Conservation (phyloP, 2,888 invertebrate species). For the Drosophila neotestacea region DNA sequence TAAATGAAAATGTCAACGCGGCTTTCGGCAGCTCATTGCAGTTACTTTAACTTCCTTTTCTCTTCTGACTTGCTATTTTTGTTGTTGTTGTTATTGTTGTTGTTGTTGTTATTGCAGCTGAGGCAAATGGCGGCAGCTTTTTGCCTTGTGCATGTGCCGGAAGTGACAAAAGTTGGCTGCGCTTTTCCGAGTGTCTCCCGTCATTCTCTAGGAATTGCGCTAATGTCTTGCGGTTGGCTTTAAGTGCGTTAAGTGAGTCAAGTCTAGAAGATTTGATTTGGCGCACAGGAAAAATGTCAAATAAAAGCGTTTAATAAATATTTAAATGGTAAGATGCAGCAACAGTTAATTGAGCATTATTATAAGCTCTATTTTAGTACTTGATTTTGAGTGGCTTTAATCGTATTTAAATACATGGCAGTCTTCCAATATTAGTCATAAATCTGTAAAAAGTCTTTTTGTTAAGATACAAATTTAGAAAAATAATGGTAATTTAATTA, state of each 20-base stretch:
- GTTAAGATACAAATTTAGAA: too few species aligned
- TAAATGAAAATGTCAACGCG: slow-evolving; percentile 82
- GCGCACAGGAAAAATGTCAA: not conserved
- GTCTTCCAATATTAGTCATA: too few species aligned
- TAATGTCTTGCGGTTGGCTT: slow-evolving; percentile 42
- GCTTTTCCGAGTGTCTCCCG: slow-evolving; percentile 4
- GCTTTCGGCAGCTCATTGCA: slow-evolving; percentile 78
- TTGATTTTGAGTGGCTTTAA: not conserved
- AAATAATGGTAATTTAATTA: not conserved
- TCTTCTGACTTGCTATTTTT: not conserved
- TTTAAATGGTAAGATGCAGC: not conserved
- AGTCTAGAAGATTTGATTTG: slow-evolving; percentile 11
- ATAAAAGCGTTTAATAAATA: not conserved
- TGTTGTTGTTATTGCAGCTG: slow-evolving; percentile 22
- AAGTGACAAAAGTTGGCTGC: slow-evolving; percentile 55
- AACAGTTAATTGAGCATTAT: not conserved
- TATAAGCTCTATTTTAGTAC: not conserved
- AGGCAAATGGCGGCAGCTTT: slow-evolving; percentile 17
- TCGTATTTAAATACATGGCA: too few species aligned
- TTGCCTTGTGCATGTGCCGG: slow-evolving; percentile 35
- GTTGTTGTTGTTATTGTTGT: slow-evolving; percentile 21
- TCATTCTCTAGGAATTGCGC: slow-evolving; percentile 3
- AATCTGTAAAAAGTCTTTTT: too few species aligned
- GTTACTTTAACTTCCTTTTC: slow-evolving; percentile 43
- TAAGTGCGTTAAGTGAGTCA: slow-evolving; percentile 40